Evolutionary conservation across 2,888 invertebrate species (phyloP), one percentile per base, ranked within the genome.

Genomic region (Limnephilus marmoratus): DNA sequence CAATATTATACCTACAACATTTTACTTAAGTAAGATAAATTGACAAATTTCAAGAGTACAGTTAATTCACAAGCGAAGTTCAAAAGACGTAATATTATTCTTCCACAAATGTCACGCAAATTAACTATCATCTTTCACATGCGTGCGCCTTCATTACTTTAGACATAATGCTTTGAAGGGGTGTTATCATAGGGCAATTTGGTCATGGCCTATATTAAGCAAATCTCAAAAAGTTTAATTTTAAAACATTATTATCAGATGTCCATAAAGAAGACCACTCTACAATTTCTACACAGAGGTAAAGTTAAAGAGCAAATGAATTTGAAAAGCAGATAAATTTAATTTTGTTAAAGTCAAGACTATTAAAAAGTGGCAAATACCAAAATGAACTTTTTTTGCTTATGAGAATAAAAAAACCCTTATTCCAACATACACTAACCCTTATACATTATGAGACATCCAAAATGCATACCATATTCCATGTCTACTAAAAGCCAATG

Each of bases 11-110:
- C 7, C 18, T 24, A 68, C 24, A 24, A 68, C 24, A 68, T 68
- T 68, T 24, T 68, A 68, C 68, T 68, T 68, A 68, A 68, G 68
- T 68, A 9, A 7, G 18, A 68, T 68, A n/a, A 68, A 68, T 68
- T 68, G 68, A 68, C 68, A 68, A 68, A 68, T 68, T 68, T 68
- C 68, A 68, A 68, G 68, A 68, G 68, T 68, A 68, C n/a, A 68
- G 68, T 68, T 68, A 9, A 68, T 24, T 68, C 24, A 68, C 9
- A 68, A 68, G 68, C 68, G 0, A 68, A 68, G 68, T 68, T 5
- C 68, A 24, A 68, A 24, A 24, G 68, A 68, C 68, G 24, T 24
- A 68, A 68, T 68, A 68, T 68, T 68, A 68, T 68, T 68, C 68
- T 68, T 68, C 53, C 24, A 24, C 68, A 68, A 68, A 68, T 68